Conservation (phyloP, 2,113 vertebrate species). For the Dolichotis patagonum region DNA sequence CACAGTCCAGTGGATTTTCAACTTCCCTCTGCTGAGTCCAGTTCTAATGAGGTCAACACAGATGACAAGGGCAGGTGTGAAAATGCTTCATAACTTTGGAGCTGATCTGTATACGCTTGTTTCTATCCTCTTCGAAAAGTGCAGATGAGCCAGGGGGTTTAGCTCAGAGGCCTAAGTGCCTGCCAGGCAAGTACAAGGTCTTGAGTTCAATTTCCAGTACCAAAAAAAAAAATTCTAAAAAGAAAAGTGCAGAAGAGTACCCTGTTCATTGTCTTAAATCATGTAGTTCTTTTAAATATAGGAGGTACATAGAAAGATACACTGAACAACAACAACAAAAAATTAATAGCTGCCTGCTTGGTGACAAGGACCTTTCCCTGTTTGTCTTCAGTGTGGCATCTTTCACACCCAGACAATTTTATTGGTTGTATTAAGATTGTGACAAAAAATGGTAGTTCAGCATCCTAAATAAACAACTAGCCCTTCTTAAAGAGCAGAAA, state of each 20-base stretch:
- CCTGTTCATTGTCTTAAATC: background rate
- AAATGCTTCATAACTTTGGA: background rate
- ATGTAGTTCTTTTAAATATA: background rate
- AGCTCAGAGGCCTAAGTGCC: too few species aligned
- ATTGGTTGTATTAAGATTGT: background rate
- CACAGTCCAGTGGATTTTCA: background rate
- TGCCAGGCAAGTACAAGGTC: too few species aligned
- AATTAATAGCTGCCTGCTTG: slow-evolving; percentile 13
- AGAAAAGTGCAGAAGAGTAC: too few species aligned
- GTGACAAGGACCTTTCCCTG: background rate
- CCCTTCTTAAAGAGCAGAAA: background rate
- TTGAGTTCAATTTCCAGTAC: too few species aligned
- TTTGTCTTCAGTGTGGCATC: slow-evolving; percentile 50
- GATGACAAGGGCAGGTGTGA: background rate
- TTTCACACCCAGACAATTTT: background rate
- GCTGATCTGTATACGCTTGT: too few species aligned
- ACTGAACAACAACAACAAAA: background rate
- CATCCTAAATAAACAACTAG: slow-evolving; percentile 26
- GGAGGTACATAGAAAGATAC: background rate
- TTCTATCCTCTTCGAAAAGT: slow-evolving; percentile 15
- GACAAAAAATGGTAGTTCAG: background rate
- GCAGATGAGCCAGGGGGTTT: too few species aligned
- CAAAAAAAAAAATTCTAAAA: too few species aligned
- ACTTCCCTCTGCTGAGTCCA: background rate
- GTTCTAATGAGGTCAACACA: background rate